Evolutionary conservation across 2,888 invertebrate genomes (phyloP).

Genomic region (Carabus problematicus): DNA sequence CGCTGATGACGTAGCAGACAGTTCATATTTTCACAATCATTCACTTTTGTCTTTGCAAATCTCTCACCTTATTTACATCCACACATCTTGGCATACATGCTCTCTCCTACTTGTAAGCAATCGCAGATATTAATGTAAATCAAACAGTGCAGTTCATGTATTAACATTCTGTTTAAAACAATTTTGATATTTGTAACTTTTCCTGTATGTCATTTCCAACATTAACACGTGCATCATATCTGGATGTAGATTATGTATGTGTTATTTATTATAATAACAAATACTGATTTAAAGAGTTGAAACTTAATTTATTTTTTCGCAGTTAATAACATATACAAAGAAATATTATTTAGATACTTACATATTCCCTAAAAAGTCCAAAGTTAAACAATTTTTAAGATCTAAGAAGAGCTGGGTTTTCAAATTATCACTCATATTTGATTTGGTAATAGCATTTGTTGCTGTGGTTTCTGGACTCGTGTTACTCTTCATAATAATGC

Average conservation of each 20-base stretch:
- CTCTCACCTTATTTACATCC: neutral
- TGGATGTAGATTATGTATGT: neutral
- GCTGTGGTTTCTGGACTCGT: neutral
- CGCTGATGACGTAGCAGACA: too few species aligned
- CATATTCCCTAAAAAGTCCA: slow-evolving; percentile 52
- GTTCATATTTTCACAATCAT: too few species aligned
- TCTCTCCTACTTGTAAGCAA: neutral
- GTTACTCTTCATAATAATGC: slow-evolving; percentile 9
- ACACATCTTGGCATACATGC: slow-evolving; percentile 12
- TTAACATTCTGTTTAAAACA: too few species aligned
- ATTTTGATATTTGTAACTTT: slow-evolving; percentile 4
- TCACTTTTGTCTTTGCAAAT: neutral
- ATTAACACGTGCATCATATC: neutral
- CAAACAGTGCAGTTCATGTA: too few species aligned
- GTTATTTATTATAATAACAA: slow-evolving; percentile 9
- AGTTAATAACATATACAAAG: too few species aligned
- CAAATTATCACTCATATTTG: slow-evolving; percentile 32
- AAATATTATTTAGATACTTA: slow-evolving; percentile 46
- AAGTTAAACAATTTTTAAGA: slow-evolving; percentile 49
- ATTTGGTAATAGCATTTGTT: neutral
- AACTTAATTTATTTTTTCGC: slow-evolving; percentile 3
- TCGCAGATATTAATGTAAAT: slow-evolving; percentile 18
- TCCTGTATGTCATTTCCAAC: neutral
- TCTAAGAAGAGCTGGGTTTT: slow-evolving; percentile 50
- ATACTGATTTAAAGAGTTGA: slow-evolving; percentile 10